phyloP scores from a whole-genome alignment of 2,797 vertebrate genomes.

The Enteromius afrohamiltoni region DNA sequence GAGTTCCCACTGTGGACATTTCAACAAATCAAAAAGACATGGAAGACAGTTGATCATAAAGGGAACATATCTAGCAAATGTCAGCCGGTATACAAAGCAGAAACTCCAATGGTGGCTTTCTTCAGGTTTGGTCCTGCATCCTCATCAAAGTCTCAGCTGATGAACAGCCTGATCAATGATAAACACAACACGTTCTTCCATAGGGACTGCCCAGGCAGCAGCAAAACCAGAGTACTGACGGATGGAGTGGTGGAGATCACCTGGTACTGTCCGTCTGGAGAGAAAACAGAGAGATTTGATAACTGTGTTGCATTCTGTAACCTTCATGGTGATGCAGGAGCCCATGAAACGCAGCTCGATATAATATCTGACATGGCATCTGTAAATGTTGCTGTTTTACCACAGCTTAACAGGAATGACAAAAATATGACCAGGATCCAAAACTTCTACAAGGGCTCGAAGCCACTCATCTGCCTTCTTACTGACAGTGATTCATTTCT shows the following conservation, averaged over 20 bases:
- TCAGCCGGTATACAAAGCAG: neutral
- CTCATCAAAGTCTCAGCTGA: conserved; percentile 1
- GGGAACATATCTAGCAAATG: conserved; percentile 24
- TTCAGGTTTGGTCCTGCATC: neutral
- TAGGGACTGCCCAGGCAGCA: neutral
- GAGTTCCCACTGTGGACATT: conserved; percentile 5
- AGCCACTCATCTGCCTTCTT: conserved; percentile 65
- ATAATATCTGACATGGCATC: conserved; percentile 70
- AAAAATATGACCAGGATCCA: neutral
- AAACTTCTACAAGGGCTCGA: neutral
- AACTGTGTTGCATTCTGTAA: conserved; percentile 64
- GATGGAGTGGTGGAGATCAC: conserved; percentile 69
- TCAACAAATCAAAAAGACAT: conserved; percentile 50
- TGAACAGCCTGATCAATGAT: conserved; percentile 1
- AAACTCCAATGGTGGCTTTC: conserved; percentile 70
- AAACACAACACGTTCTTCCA: conserved; percentile 18
- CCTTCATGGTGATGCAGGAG: neutral
- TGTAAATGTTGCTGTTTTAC: conserved; percentile 22
- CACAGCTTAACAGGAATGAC: neutral
- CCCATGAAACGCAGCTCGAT: conserved; percentile 7
- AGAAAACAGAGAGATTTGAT: conserved; percentile 67
- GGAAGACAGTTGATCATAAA: conserved; percentile 61
- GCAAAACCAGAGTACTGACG: neutral
- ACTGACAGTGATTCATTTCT: conserved; percentile 56
- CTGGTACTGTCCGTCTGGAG: conserved; percentile 75